These are phyloP conservation scores for Ibidorhyncha struthersii DNA, from an alignment of 2,113 vertebrate genomes.

Conservation along the genomic window DNA sequence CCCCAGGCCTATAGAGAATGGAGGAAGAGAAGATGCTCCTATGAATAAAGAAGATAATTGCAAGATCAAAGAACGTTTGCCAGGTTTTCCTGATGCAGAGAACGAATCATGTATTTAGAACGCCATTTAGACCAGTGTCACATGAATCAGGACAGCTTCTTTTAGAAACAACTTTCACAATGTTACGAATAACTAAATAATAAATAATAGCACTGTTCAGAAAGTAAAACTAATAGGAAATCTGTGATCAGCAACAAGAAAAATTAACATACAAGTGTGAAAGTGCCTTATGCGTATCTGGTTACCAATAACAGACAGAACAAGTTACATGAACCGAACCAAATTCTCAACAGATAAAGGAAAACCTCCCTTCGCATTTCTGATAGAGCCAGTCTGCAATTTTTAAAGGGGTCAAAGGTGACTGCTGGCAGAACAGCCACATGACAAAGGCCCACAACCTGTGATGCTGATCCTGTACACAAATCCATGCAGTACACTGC, in stretches of 20 bases:
- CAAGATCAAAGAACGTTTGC: background rate
- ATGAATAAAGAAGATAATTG: constrained; percentile 30
- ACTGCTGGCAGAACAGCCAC: background rate
- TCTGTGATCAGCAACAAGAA: background rate
- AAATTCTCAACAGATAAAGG: background rate
- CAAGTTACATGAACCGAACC: background rate
- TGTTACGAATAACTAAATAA: background rate
- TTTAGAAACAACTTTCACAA: background rate
- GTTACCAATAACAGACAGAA: background rate
- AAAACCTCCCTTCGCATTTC: background rate
- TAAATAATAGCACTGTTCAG: background rate
- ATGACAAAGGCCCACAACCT: background rate
- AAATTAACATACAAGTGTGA: background rate
- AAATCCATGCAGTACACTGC: fast-evolving
- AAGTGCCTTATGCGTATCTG: background rate
- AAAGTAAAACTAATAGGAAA: background rate
- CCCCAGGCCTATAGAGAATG: constrained; percentile 16
- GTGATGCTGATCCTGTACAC: fast-evolving
- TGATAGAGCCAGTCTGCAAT: background rate
- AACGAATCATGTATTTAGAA: constrained; percentile 61
- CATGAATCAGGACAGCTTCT: background rate
- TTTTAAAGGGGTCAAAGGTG: background rate
- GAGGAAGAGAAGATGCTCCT: background rate
- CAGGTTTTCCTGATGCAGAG: background rate
- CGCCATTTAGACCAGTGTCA: background rate